Evolutionary conservation across 2,888 invertebrate genomes (phyloP).

Genomic region (Clusia tigrina): DNA sequence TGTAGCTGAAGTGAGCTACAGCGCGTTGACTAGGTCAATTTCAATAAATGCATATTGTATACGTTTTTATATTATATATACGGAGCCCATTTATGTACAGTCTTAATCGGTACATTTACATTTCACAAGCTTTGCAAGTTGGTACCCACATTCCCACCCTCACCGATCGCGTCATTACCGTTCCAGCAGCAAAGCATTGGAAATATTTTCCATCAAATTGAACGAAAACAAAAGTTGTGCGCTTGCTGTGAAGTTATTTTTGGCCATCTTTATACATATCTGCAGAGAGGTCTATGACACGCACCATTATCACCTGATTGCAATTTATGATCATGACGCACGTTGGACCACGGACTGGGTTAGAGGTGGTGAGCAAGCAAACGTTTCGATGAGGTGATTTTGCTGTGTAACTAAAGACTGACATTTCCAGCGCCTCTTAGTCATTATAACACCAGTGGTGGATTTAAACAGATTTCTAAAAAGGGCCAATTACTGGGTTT

Average conservation of each 20-base stretch:
- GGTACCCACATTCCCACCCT: too few species aligned
- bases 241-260: background rate
- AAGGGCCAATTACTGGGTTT: background rate
- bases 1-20: background rate
- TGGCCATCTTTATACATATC: background rate
- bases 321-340: background rate
- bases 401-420: background rate
- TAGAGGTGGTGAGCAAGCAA: background rate
- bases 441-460: too few species aligned
- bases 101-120: background rate
- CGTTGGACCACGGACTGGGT: background rate
- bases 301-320: background rate
- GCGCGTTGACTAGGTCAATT: slow-evolving; percentile 9
- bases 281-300: background rate
- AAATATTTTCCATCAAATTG: too few species aligned
- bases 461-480: background rate
- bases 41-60: background rate
- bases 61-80: background rate
- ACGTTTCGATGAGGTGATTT: slow-evolving; percentile 5
- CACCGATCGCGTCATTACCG: too few species aligned
- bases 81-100: background rate
- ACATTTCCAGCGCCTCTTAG: background rate
- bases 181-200: too few species aligned
- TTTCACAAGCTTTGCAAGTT: too few species aligned
- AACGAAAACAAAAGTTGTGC: too few species aligned